Evolutionary conservation across 2,797 vertebrate genomes (phyloP).

Genomic region (Lateolabrax maculatus): DNA sequence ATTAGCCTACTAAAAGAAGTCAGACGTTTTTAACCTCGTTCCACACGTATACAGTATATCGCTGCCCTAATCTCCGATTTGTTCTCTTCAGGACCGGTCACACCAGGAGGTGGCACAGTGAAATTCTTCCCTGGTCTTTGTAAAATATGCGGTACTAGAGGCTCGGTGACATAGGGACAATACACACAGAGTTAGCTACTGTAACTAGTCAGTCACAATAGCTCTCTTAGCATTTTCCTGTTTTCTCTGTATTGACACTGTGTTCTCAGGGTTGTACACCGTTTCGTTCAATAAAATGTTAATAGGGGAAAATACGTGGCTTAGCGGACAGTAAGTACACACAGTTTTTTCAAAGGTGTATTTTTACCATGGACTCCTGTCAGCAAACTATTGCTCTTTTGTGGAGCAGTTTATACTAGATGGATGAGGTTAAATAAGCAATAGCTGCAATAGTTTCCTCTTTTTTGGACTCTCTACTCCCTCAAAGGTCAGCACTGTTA

Average conservation of each 20-base stretch:
- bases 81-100: not conserved
- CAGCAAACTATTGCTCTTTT: no score
- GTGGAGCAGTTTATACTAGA: no score
- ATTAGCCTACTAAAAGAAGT: not conserved
- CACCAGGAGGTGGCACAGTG: not conserved
- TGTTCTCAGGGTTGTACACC: not conserved
- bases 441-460: no score
- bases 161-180: not conserved
- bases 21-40: not conserved
- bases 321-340: no score
- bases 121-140: not conserved
- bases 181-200: not conserved
- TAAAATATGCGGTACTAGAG: not conserved
- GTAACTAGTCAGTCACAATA: no score
- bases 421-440: no score
- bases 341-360: no score
- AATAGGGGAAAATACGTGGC: not conserved
- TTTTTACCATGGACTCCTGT: no score
- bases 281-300: not conserved
- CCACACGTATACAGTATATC: not conserved
- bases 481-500: no score
- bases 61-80: not conserved
- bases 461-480: no score
- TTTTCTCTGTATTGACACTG: not conserved
- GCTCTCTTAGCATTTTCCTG: not conserved